Evolutionary conservation across 2,888 invertebrate species (phyloP).

Genomic region (Podotricha telesiphe): DNA sequence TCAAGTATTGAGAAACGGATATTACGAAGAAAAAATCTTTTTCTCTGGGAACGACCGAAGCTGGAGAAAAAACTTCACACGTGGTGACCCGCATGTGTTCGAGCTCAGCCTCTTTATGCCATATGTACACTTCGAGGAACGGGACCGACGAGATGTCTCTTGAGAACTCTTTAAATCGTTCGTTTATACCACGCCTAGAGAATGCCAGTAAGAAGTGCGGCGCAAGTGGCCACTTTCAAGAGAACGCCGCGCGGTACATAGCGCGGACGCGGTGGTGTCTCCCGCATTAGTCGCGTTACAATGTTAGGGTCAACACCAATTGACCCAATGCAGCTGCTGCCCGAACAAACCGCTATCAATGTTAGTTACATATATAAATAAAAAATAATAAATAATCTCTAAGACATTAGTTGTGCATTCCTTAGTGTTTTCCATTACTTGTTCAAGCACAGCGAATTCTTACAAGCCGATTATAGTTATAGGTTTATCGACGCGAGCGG

Average conservation of each 20-base stretch:
- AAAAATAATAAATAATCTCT: slow-evolving; percentile 25
- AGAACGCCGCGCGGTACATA: slow-evolving; percentile 44
- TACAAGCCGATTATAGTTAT: too few species aligned
- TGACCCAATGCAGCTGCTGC: slow-evolving; percentile 76
- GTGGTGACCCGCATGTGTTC: slow-evolving; percentile 74
- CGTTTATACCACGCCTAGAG: slow-evolving; percentile 49
- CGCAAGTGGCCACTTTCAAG: slow-evolving; percentile 51
- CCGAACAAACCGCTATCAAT: slow-evolving; percentile 63
- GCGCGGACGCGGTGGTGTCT: slow-evolving; percentile 45
- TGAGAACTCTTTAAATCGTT: slow-evolving; percentile 52
- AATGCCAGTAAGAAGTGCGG: slow-evolving; percentile 56
- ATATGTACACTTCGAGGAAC: too few species aligned
- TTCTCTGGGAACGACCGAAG: slow-evolving; percentile 55
- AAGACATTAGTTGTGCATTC: too few species aligned
- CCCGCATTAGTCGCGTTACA: slow-evolving; percentile 62
- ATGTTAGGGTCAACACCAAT: slow-evolving; percentile 75
- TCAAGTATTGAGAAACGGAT: slow-evolving; percentile 28
- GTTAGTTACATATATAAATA: slow-evolving; percentile 57
- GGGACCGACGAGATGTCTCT: slow-evolving; percentile 37
- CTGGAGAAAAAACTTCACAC: slow-evolving; percentile 62
- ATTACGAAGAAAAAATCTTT: slow-evolving; percentile 49
- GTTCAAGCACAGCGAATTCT: too few species aligned
- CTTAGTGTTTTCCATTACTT: too few species aligned
- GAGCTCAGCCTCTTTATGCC: too few species aligned
- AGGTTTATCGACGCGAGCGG: not conserved